phyloP scores from a whole-genome alignment of 2,797 vertebrate genomes.

The Tenualosa ilisha region DNA sequence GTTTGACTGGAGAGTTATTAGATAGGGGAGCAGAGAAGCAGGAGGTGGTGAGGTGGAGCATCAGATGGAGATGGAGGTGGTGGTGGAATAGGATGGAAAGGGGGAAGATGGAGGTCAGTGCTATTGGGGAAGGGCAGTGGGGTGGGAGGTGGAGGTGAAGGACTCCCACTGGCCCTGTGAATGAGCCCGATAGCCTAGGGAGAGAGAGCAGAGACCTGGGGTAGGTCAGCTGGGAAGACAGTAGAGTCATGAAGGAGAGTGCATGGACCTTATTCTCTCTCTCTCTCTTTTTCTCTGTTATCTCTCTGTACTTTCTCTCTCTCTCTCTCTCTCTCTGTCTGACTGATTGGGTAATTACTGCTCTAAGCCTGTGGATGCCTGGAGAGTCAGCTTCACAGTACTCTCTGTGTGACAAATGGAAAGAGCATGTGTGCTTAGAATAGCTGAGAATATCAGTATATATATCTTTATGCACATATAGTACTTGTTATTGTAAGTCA shows the following conservation, averaged over 20 bases:
- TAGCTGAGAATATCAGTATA: neutral
- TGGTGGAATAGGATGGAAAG: neutral
- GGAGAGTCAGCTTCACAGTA: neutral
- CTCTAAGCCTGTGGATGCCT: constrained; percentile 1
- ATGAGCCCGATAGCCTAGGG: neutral
- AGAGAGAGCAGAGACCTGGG: neutral
- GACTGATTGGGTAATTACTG: constrained; percentile 25
- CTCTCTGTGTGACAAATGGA: neutral
- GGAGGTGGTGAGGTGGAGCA: neutral
- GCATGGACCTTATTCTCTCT: neutral
- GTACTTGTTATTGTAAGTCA: neutral
- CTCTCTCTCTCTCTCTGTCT: neutral
- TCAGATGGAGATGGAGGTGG: neutral
- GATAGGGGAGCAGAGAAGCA: neutral
- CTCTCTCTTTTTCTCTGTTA: neutral
- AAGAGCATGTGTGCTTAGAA: neutral
- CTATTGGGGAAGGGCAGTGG: neutral
- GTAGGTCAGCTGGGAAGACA: neutral
- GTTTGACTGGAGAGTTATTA: neutral
- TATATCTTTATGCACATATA: neutral
- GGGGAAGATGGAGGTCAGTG: neutral
- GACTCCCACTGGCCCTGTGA: neutral
- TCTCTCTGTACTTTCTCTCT: neutral
- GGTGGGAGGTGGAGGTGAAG: neutral
- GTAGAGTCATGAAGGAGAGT: too few relatives aligned